phyloP scores from a whole-genome alignment of 2,113 vertebrate genomes.

The Triplophysa dalaica region DNA sequence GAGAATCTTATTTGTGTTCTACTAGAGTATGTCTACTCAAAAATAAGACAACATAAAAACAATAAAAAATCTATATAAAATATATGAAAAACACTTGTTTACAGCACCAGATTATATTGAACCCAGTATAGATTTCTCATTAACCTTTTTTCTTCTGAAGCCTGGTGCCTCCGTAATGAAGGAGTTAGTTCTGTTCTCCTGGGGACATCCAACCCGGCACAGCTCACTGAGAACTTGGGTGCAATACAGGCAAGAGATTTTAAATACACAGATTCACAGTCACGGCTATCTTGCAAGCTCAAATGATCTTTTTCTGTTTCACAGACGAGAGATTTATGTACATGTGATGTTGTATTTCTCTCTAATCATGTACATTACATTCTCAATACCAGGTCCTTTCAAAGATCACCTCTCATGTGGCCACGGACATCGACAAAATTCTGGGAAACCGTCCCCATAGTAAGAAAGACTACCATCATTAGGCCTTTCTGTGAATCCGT shows the following conservation, averaged over 20 bases:
- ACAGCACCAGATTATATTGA: too few species aligned
- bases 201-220: constrained; percentile 89
- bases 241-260: constrained; percentile 87
- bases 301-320: too few species aligned
- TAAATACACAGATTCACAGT: neutral
- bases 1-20: neutral
- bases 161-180: constrained; percentile 95
- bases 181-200: constrained; percentile 95
- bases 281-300: neutral
- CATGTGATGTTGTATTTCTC: neutral
- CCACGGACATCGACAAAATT: constrained; percentile 90
- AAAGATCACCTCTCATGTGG: constrained; percentile 93
- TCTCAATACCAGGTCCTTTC: constrained; percentile 84
- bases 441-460: constrained; percentile 92
- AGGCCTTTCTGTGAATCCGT: constrained; percentile 32
- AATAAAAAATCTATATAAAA: neutral
- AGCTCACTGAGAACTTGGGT: constrained; percentile 93
- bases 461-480: constrained; percentile 89
- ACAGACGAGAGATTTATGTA: too few species aligned
- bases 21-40: too few species aligned
- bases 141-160: constrained; percentile 66
- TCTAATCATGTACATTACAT: neutral
- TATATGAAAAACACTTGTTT: neutral
- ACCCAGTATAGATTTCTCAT: neutral
- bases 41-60: neutral